These are phyloP conservation scores for Fundulus diaphanus DNA, from an alignment of 2,797 vertebrate genomes.

Conservation along the genomic window DNA sequence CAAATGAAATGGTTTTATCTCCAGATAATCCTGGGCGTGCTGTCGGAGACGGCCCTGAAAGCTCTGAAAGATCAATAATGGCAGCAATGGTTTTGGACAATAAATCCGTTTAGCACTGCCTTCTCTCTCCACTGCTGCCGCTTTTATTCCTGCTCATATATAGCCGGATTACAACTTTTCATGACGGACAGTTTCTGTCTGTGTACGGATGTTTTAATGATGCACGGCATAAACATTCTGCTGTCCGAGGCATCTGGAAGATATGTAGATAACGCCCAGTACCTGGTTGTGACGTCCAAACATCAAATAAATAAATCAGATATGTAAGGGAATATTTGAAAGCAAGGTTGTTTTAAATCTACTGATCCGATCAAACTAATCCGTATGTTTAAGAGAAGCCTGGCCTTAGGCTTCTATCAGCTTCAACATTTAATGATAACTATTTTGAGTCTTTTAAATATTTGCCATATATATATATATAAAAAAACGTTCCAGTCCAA, in stretches of 20 bases:
- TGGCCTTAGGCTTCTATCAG: too few species aligned
- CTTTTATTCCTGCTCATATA: slow-evolving; percentile 58
- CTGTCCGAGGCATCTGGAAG: too few species aligned
- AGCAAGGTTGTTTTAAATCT: too few species aligned
- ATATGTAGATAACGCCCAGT: too few species aligned
- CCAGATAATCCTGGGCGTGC: slow-evolving; percentile 15
- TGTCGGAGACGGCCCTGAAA: slow-evolving; percentile 10
- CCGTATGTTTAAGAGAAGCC: too few species aligned
- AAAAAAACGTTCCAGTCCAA: too few species aligned
- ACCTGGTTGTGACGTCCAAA: too few species aligned
- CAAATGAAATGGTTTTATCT: neutral
- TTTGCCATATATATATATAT: too few species aligned
- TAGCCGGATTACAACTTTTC: slow-evolving; percentile 41
- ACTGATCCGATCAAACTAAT: too few species aligned
- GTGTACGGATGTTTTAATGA: slow-evolving; percentile 39
- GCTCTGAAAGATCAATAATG: slow-evolving; percentile 47
- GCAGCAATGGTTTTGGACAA: slow-evolving; percentile 28
- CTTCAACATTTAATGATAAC: too few species aligned
- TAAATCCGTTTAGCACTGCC: slow-evolving; percentile 40
- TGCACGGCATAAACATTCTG: neutral
- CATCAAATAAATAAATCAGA: neutral
- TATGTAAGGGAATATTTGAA: neutral
- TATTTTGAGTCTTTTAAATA: too few species aligned
- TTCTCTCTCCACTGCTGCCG: neutral
- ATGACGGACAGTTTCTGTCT: slow-evolving; percentile 21